These are phyloP conservation scores for Coleophora flavipennella DNA, from an alignment of 2,888 invertebrate genomes.

Conservation along the genomic window DNA sequence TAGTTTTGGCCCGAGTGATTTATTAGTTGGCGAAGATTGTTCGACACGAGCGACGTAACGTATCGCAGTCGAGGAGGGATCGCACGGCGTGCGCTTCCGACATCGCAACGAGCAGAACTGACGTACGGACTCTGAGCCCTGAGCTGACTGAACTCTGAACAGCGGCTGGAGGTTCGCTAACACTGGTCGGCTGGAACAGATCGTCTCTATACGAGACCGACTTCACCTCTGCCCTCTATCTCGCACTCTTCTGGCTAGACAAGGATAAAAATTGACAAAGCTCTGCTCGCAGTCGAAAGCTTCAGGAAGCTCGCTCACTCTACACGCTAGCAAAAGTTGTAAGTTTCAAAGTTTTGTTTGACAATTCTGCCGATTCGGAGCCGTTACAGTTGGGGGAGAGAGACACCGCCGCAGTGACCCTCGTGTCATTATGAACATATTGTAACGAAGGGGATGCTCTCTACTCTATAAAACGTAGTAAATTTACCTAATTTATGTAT, in stretches of 20 bases:
- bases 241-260: conserved; percentile 31
- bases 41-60: conserved; percentile 48
- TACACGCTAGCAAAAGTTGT: conserved; percentile 60
- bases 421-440: conserved; percentile 62
- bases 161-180: conserved; percentile 6
- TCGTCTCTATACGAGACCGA: conserved; percentile 29
- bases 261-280: conserved; percentile 37
- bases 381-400: conserved; percentile 52
- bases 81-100: conserved; percentile 48
- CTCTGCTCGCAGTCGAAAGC: conserved; percentile 29
- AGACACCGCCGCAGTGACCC: conserved; percentile 57
- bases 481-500: conserved; percentile 70
- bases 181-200: conserved; percentile 34
- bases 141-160: conserved; percentile 3
- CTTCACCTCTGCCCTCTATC: conserved; percentile 25
- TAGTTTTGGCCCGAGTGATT: conserved; percentile 53
- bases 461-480: conserved; percentile 56
- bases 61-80: conserved; percentile 30
- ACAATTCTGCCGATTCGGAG: conserved; percentile 59
- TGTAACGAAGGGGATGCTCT: conserved; percentile 67
- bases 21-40: conserved; percentile 52
- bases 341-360: conserved; percentile 68
- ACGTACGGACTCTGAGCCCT: conserved; percentile 4
- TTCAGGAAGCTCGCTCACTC: conserved; percentile 44
- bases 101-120: conserved; percentile 51